These are phyloP conservation scores for Naso thynnoides DNA, from an alignment of 2,797 vertebrate genomes.

Conservation along the genomic window DNA sequence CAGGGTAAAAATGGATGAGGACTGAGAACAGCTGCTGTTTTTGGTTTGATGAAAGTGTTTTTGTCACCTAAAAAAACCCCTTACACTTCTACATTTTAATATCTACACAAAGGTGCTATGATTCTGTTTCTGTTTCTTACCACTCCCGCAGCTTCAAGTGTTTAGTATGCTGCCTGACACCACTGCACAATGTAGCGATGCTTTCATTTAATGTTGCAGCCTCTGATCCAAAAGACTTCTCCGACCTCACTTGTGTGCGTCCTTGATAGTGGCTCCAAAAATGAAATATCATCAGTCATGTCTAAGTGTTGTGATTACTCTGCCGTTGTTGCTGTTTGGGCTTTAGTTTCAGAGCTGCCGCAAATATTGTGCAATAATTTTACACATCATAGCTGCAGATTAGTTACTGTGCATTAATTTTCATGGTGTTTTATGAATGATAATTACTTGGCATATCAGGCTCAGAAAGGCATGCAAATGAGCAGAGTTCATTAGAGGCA, in stretches of 20 bases:
- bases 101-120: constrained; percentile 33
- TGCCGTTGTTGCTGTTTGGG: constrained; percentile 58
- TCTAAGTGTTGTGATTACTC: constrained; percentile 49
- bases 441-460: constrained; percentile 72
- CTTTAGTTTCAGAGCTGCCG: constrained; percentile 50
- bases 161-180: constrained; percentile 49
- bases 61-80: constrained; percentile 35
- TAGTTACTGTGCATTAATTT: constrained; percentile 76
- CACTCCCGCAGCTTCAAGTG: constrained; percentile 42
- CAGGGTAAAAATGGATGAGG: constrained; percentile 36
- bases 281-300: constrained; percentile 49
- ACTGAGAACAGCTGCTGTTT: constrained; percentile 39
- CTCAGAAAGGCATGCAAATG: constrained; percentile 76
- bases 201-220: constrained; percentile 36
- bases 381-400: constrained; percentile 69
- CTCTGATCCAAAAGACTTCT: constrained; percentile 30
- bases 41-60: constrained; percentile 13
- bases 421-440: constrained; percentile 71
- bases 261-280: constrained; percentile 45
- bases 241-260: constrained; percentile 27
- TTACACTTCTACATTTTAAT: constrained; percentile 48
- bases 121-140: constrained; percentile 35
- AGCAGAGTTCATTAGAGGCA: constrained; percentile 76
- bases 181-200: constrained; percentile 35
- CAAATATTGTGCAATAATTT: constrained; percentile 71